Evolutionary conservation across 1,140 invertebrate species (phyloP).

Genomic region (Orius insidiosus): DNA sequence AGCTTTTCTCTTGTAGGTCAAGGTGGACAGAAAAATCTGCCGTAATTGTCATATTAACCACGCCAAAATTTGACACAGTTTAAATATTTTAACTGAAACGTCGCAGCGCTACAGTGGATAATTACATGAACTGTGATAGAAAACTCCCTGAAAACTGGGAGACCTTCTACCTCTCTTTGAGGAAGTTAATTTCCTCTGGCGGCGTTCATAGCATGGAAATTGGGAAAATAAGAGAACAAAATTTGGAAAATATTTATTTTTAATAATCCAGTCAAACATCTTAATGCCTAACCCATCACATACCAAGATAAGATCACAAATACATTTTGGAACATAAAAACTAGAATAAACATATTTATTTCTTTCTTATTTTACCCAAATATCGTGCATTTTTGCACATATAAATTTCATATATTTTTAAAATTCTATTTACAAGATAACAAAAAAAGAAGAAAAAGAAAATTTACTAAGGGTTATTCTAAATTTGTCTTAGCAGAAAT

Average conservation of each 20-base stretch:
- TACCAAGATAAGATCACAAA: conserved; percentile 10
- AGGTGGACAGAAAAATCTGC: no score
- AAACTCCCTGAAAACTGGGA: no score
- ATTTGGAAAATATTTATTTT: conserved; percentile 9
- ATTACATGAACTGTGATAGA: no score
- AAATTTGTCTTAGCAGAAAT: conserved; percentile 2
- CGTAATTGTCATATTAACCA: no score
- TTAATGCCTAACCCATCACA: conserved; percentile 14
- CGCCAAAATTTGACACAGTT: no score
- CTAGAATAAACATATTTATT: background rate
- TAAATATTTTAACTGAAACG: no score
- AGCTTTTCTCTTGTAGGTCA: no score
- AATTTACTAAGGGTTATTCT: conserved; percentile 1
- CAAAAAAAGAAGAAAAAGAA: conserved; percentile 6
- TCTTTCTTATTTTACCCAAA: conserved; percentile 1
- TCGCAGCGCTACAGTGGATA: no score
- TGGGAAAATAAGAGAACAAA: background rate
- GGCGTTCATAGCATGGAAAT: no score
- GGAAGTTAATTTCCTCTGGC: no score
- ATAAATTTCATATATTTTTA: background rate
- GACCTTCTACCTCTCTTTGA: no score
- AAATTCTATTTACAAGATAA: conserved; percentile 8
- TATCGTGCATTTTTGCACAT: background rate
- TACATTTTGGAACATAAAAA: conserved; percentile 6
- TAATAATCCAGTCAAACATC: conserved; percentile 13